Evolutionary conservation across 2,888 invertebrate genomes (phyloP), one percentile per base, ranked within the genome.

Genomic region (Archaeoteleia sp.): DNA sequence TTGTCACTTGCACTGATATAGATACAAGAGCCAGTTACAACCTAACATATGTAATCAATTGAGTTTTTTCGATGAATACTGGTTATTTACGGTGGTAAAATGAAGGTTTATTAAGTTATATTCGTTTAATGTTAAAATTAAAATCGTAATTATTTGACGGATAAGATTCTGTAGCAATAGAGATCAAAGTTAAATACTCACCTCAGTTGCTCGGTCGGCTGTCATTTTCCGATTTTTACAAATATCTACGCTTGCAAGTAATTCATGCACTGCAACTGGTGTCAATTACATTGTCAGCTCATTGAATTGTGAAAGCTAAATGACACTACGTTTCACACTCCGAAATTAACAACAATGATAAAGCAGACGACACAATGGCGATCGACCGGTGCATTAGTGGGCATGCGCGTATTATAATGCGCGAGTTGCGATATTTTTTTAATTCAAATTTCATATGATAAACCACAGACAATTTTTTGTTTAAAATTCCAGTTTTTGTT

Each of bases 331-430:
- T 53, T 54, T 30, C 14, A 29, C 14, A 12, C 20, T 58, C 14
- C 30, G 53, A 66, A 66, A 58, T 58, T 66, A 54, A 58, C 66
- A 66, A 58, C 58, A 66, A 58, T 43, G 48, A 48, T 35, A 48
- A 61, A 74, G 72, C 73, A 77, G 73, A 70, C 74, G 76, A 77
- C 72, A 71, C 70, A 73, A 75, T 73, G 73, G 74, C 72, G 66
- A 69, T 69, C 49, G 55, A 75, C 72, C 77, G 73, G 73, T 71
- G 55, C 45, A 49, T n/a, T 9, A 48, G 12, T 51, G 32, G 15
- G 69, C 69, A 65, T 61, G 69, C 69, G 69, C 51, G 45, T 35
- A 46, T 9, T 20, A 25, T 46, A 46, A 53, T 55, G 46, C 42
- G 20, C 20, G 20, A 20, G 20, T 2, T 53, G 57, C 58, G 58